phyloP scores from a whole-genome alignment of 2,888 invertebrate species.

The Sclerodermus sp. region DNA sequence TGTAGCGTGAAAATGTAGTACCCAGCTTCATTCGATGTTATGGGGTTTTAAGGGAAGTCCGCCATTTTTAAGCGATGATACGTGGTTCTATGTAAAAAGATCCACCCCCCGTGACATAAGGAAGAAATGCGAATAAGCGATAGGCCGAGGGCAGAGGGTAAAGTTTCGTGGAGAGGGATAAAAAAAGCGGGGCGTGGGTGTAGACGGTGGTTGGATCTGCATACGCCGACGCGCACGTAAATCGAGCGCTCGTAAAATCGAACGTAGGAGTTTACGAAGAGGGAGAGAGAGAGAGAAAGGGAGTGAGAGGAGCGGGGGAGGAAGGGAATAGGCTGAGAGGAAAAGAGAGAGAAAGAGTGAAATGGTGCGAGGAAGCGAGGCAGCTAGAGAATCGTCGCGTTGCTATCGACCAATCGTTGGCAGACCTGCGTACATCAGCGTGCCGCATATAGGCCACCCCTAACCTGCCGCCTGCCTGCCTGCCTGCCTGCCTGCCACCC shows the following conservation, averaged over 20 bases:
- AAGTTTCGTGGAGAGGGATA: slow-evolving; percentile 19
- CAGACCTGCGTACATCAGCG: slow-evolving; percentile 55
- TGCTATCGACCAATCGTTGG: slow-evolving; percentile 55
- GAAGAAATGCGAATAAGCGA: slow-evolving; percentile 22
- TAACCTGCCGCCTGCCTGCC: slow-evolving; percentile 41
- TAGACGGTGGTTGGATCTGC: slow-evolving; percentile 30
- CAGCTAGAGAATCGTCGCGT: slow-evolving; percentile 42
- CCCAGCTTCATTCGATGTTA: too few relatives aligned
- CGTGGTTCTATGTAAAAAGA: slow-evolving; percentile 24
- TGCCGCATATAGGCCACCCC: slow-evolving; percentile 53
- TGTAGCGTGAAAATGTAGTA: too few relatives aligned
- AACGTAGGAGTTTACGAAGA: slow-evolving; percentile 5
- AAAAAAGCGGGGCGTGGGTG: slow-evolving; percentile 21
- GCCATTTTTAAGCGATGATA: slow-evolving; percentile 26
- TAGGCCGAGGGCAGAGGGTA: slow-evolving; percentile 26
- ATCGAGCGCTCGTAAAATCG: too few relatives aligned
- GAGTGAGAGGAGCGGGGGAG: slow-evolving; percentile 3
- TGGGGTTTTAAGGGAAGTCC: slow-evolving; percentile 8
- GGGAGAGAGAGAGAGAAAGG: slow-evolving; percentile 1
- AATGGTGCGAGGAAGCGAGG: slow-evolving; percentile 22
- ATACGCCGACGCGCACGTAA: slow-evolving; percentile 30
- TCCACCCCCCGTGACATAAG: slow-evolving; percentile 28
- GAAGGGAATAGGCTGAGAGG: slow-evolving; percentile 12
- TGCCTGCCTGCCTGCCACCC: slow-evolving; percentile 9
- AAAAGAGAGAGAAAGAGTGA: slow-evolving; percentile 3